Base-by-base conservation (phyloP, 2,888 invertebrate genomes). In the Clepsis dumicolana region DNA sequence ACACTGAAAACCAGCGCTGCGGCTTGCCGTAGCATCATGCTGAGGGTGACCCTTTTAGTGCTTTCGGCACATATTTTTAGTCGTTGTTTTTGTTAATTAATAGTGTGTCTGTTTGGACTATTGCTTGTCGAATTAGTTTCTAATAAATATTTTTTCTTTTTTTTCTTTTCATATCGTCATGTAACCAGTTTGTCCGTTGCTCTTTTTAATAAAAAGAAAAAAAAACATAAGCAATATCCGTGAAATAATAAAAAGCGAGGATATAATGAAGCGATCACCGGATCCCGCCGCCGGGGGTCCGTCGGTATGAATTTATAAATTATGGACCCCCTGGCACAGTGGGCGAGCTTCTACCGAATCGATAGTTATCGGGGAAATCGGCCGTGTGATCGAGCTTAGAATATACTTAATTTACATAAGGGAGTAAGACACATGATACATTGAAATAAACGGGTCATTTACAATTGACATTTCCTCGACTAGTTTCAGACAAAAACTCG, bases 201-300 rank as follows among this genome's bases (percentile, higher is more conserved):
- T 8, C 44, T 44, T 44, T 18, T 7, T 44, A 44, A 44, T 48
- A 21, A 1, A 12, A 21, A 1, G 4, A 48, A 48, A 12, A 44
- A 18, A 48, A 48, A 21, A 21, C 12, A 44, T 48, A 48, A 48
- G 12, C 21, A 21, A 21, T 48, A 48, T 48, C 29, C 57, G 35
- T 65, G 50, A 57, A 57, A 57, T 38, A 24, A 57, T 35, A 64
- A 57, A 54, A 29, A 29, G 12, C 38, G 14, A 44, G 44, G 44
- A 21, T 48, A 48, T 54, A 61, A 61, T 66, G 44, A 44, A 60
- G 41, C 52, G 29, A 38, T 50, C 54, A 32, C 29, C 54, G 38
- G 32, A 44, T 21, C 38, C 3, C 57, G 16, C 65, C 61, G 61
- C 16, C 48, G 57, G 61, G 65, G 65, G 61, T 18, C 61, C 29